Evolutionary conservation across 2,797 vertebrate species (phyloP).

Genomic region (Gymnopithys bicolor): DNA sequence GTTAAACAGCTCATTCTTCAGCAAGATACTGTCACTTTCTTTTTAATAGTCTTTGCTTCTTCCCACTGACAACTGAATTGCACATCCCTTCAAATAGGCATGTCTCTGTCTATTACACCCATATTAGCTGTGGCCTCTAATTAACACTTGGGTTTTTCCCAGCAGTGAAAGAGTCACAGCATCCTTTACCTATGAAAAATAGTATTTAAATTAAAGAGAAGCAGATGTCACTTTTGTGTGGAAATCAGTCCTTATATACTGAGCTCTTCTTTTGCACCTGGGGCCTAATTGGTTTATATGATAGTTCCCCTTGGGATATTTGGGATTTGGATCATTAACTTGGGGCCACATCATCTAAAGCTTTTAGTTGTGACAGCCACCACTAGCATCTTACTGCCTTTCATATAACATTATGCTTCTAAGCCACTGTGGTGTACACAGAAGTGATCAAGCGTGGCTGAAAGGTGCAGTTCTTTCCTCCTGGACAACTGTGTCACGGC

Average conservation of each 20-base stretch:
- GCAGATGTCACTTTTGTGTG: not conserved
- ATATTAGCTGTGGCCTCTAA: not conserved
- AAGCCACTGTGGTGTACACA: accelerated
- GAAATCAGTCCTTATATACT: not conserved
- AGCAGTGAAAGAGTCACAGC: not conserved
- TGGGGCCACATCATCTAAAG: accelerated
- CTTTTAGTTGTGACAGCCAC: not conserved
- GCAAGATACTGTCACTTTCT: not conserved
- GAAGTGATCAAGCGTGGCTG: not conserved
- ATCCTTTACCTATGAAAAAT: not conserved
- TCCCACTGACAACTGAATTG: not conserved
- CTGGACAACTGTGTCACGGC: not conserved
- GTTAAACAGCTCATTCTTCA: not conserved
- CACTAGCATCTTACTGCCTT: not conserved
- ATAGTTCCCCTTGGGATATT: not conserved
- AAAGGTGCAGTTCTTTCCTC: not conserved
- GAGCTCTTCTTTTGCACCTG: not conserved
- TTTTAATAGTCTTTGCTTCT: not conserved
- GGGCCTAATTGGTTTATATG: not conserved
- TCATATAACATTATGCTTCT: not conserved
- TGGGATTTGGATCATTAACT: not conserved
- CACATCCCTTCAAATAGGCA: not conserved
- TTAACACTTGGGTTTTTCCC: not conserved
- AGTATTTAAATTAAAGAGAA: not conserved
- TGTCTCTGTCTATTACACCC: not conserved